Evolutionary conservation across 2,888 invertebrate species (phyloP), one percentile per base, ranked within the genome.

Genomic region (Diaperis boleti): DNA sequence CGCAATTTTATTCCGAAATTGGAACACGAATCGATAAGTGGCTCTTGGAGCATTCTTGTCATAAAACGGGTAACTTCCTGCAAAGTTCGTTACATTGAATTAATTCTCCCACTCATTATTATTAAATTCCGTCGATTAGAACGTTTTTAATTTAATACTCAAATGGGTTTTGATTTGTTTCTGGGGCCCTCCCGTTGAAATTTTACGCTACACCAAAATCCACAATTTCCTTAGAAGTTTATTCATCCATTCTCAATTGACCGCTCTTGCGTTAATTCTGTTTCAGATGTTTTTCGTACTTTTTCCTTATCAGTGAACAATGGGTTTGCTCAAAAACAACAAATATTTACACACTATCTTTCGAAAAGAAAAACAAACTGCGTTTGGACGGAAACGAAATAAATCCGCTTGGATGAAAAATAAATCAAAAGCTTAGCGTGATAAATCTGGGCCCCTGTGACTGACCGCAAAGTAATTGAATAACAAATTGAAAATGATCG

Each of bases 331-430:
- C 41, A 54, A 54, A 52, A 37, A 15, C 13, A 26, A 20, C 31
- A 56, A 56, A 56, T 56, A 56, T 56, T 56, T 56, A 42, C 42
- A 33, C 31, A 44, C 22, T 44, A 33, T 56, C 31, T 10, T 3
- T 6, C 15, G 5, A 17, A 22, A 47, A 45, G 42, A 42, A 55
- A 20, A 41, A 54, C 17, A 54, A 54, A 26, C 15, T 13, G 54
- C 54, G 18, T 18, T 13, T 15, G 15, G n/a, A 17, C 18, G 17
- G 17, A 42, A 42, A 42, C 41, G 10, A 3, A 15, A 7, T 17
- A 20, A 42, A 42, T 42, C 41, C 20, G 18, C 10, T 26, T 20
- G 37, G 39, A 39, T 39, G 39, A 14, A 14, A 41, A 54, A 41
- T 54, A 41, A 41, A 41, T 54, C 35, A 33, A 3, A 20, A 22